These are phyloP conservation scores for Notothenia rossii DNA, from an alignment of 2,113 vertebrate genomes.

Conservation along the genomic window DNA sequence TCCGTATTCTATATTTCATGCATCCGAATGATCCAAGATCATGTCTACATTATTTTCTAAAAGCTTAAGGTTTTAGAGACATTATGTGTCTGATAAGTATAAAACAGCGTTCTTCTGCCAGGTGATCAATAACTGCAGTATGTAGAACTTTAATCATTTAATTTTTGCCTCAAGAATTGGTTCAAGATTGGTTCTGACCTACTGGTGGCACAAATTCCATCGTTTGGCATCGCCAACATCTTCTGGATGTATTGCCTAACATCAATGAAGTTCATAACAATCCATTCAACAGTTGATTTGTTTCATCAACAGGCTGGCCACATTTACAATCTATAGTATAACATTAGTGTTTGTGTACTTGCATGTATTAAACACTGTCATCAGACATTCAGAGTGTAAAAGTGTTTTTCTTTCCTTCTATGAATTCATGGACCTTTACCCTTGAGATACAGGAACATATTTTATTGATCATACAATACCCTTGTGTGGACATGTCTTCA, in stretches of 20 bases:
- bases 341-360: not conserved
- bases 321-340: not conserved
- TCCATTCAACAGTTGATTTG: too few relatives aligned
- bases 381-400: not conserved
- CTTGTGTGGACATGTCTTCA: constrained; percentile 58
- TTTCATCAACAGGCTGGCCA: too few relatives aligned
- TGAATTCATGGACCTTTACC: constrained; percentile 17
- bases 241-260: too few relatives aligned
- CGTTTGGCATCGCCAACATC: too few relatives aligned
- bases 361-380: not conserved
- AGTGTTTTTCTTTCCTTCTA: not conserved
- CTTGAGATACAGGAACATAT: constrained; percentile 62
- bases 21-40: not conserved
- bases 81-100: not conserved
- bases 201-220: too few relatives aligned
- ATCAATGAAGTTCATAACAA: too few relatives aligned
- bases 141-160: too few relatives aligned
- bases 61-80: not conserved
- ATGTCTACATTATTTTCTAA: not conserved
- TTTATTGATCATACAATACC: constrained; percentile 77
- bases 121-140: not conserved
- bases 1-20: not conserved
- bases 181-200: too few relatives aligned
- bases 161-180: too few relatives aligned
- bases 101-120: not conserved